Percentiles rank a stretch among this genome's conserved stretches.
Conservation (phyloP, 2,888 invertebrate species). For the Aleiodes leptofemur region DNA sequence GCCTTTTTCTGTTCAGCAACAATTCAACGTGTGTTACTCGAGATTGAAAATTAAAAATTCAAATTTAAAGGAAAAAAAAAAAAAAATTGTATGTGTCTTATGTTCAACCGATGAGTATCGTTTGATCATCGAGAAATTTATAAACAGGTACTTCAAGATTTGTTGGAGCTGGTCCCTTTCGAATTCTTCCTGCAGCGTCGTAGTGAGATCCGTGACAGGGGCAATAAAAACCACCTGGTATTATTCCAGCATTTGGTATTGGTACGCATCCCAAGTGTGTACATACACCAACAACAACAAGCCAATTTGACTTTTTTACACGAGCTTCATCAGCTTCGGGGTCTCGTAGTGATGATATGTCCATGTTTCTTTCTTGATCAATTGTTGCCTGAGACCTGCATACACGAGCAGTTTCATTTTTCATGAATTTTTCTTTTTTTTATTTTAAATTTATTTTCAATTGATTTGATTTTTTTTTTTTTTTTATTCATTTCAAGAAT, state of each 20-base stretch:
- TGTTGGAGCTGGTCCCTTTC: conserved; percentile 86
- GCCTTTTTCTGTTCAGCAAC: conserved; percentile 11
- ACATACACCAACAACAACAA: conserved; percentile 87
- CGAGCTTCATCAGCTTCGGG: conserved; percentile 84
- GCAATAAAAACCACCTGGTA: conserved; percentile 85
- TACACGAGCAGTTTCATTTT: conserved; percentile 52
- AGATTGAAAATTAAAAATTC: conserved; percentile 12
- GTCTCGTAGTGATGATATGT: conserved; percentile 81
- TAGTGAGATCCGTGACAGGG: conserved; percentile 92
- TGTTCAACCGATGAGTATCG: conserved; percentile 78
- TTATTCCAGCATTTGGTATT: conserved; percentile 82
- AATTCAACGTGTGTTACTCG: not conserved
- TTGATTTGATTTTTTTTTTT: not conserved
- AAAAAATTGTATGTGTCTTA: not conserved
- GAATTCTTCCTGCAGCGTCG: conserved; percentile 84
- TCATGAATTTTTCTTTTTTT: conserved; percentile 27
- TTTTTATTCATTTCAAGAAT: not conserved
- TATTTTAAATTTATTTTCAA: not conserved
- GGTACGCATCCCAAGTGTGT: conserved; percentile 92
- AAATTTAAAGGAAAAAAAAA: conserved; percentile 3
- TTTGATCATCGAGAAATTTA: conserved; percentile 76
- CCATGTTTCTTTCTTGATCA: conserved; percentile 78
- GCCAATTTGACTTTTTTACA: conserved; percentile 83
- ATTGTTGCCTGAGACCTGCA: conserved; percentile 81
- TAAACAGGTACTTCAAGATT: conserved; percentile 85